These are phyloP conservation scores for Bombus difficillimus DNA, from an alignment of 1,140 invertebrate genomes.

Conservation along the genomic window DNA sequence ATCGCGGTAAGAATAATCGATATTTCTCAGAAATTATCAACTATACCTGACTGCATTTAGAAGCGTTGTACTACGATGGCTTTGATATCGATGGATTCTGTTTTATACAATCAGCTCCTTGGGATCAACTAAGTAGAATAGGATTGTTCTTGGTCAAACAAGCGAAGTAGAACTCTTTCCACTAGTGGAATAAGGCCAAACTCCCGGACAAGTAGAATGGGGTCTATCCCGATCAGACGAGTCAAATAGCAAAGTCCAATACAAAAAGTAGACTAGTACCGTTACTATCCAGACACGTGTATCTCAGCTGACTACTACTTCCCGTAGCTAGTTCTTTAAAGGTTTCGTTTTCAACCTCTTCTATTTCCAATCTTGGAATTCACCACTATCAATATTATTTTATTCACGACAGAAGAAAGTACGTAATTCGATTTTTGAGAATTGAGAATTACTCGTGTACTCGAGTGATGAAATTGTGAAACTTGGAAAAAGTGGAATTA, in stretches of 20 bases:
- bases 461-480: not conserved
- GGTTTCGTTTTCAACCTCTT: conserved; percentile 6
- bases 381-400: no score
- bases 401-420: not conserved
- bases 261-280: not conserved
- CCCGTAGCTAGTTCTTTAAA: not conserved
- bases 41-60: conserved; percentile 19
- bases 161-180: not conserved
- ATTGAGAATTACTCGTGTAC: not conserved
- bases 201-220: not conserved
- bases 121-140: not conserved
- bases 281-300: not conserved
- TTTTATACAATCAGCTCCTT: not conserved
- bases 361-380: not conserved
- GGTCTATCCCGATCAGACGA: not conserved
- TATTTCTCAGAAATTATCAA: conserved; percentile 50
- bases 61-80: conserved; percentile 15
- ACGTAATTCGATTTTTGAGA: not conserved
- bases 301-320: not conserved
- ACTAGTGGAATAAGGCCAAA: not conserved
- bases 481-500: no score
- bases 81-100: conserved; percentile 45
- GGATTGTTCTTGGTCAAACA: not conserved
- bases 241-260: not conserved
- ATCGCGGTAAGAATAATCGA: conserved; percentile 46